Evolutionary conservation across 2,797 vertebrate genomes (phyloP), one percentile per base, ranked within the genome.

Genomic region (Centroberyx gerrardi): DNA sequence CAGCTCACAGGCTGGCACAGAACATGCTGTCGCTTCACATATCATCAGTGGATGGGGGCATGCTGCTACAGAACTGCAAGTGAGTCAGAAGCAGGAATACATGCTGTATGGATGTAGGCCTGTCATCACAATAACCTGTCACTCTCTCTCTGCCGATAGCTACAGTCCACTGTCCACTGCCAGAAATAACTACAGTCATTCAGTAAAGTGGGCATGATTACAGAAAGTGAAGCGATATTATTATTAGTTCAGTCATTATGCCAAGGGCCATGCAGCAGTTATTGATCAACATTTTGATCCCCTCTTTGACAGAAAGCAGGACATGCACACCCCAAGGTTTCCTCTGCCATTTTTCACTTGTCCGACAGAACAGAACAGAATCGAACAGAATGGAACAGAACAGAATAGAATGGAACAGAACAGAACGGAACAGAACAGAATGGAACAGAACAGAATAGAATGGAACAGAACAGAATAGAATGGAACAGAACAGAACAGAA

Each of bases 21-120:
- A 76, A 53, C 74, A 49, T 62, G 71, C 84, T 91, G 90, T 91
- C 91, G 74, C 74, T 56, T 86, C 61, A 68, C 70, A 68, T 85
- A 55, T 74, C 68, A 54, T 89, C 83, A 86, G 73, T 54, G 65
- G 53, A 64, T 14, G 64, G 27, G 74, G 74, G 65, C 60, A 72
- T 36, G 62, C 55, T 55, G 55, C 62, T 61, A 5, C 77, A 83
- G 67, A 65, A 68, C 68, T 72, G 67, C 62, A 66, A 68, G 54
- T 76, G 78, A 90, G 74, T 83, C 86, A 79, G 62, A 63, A 58
- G 54, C 61, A 38, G 29, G 40, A 40, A 22, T 53, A 62, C 74
- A 62, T 61, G 59, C 44, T 78, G 64, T 55, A 59, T 65, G 66
- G 54, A 75, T 81, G 67, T 33, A 59, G 14, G 51, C 51, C 51